Evolutionary conservation across 92 coral and sea anemone species (phyloP), one percentile per base, ranked within the genome.

Genomic region (Umimayanthus kanabou): DNA sequence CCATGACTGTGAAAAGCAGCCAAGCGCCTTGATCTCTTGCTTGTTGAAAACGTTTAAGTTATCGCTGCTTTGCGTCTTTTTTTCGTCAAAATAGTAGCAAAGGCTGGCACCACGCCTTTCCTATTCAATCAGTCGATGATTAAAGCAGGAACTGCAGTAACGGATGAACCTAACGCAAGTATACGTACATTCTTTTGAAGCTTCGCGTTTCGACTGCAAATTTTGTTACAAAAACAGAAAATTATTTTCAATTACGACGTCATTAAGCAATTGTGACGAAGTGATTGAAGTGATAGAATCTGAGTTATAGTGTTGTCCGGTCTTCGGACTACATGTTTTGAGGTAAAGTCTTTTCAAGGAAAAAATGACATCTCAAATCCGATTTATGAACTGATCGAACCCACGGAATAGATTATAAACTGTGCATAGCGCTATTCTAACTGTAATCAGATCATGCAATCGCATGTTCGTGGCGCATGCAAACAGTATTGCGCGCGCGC

Each of bases 401-500:
- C 16, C 42, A n/a, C 45, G 79, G 25, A 22, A 18, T 43, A 39
- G 2, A 53, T 0, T 53, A 18, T 9, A 13, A 53, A 13, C 58
- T 39, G 28, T 14, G 2, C 2, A 13, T 39, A 39, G 45, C 25
- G 47, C 45, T 42, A 20, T 73, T 75, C 25, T 75, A 75, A 75
- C 47, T n/a, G 45, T 39, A 40, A 20, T 1, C n/a, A 6, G 9
- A 16, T 1, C 42, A 75, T 0, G 37, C n/a, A n/a, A 74, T 4
- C 42, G 45, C 23, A 18, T n/a, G 25, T 2, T 23, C 2, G 2
- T 75, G 50, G 9, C 79, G 79, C 29, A 43, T 37, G 49, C 50
- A 75, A 37, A 39, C 79, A 75, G 26, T 39, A 39, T 22, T 75
- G 79, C 79, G 79, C 79, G 79, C n/a, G 79, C 79, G 6, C 26